These are phyloP conservation scores for Dasypogon diadema DNA, from an alignment of 2,888 invertebrate species.

Conservation along the genomic window DNA sequence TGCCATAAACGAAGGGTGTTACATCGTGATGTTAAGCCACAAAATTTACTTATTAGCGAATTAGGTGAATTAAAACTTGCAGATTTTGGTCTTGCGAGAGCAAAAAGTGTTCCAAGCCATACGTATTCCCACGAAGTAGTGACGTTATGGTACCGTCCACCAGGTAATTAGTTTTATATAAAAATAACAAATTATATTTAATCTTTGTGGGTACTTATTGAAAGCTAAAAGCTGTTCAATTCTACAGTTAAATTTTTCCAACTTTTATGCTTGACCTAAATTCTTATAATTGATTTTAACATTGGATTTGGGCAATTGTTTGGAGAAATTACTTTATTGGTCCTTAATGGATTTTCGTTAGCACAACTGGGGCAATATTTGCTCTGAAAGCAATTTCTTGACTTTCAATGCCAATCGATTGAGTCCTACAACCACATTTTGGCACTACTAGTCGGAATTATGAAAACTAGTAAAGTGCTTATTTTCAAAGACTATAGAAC, in stretches of 20 bases:
- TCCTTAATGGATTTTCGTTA: background rate
- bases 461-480: too few species aligned
- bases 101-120: slow-evolving; percentile 98
- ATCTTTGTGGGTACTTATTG: too few species aligned
- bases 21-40: slow-evolving; percentile 97
- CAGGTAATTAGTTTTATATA: too few species aligned
- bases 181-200: too few species aligned
- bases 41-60: slow-evolving; percentile 97
- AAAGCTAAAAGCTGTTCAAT: too few species aligned
- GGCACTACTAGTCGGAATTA: too few species aligned
- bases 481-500: too few species aligned
- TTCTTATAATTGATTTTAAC: background rate
- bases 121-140: slow-evolving; percentile 99
- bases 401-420: background rate
- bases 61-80: slow-evolving; percentile 97
- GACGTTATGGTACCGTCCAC: slow-evolving; percentile 98
- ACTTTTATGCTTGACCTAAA: too few species aligned
- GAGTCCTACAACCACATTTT: background rate
- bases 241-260: too few species aligned
- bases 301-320: background rate
- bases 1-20: slow-evolving; percentile 96
- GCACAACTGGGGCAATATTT: background rate
- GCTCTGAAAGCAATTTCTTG: background rate
- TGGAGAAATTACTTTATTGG: background rate
- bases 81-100: slow-evolving; percentile 97